A percentile compares a stretch with the other conserved stretches of the same genome.
phyloP scores from a whole-genome alignment of 2,888 invertebrate species.

The Pristionchus entomophagus region DNA sequence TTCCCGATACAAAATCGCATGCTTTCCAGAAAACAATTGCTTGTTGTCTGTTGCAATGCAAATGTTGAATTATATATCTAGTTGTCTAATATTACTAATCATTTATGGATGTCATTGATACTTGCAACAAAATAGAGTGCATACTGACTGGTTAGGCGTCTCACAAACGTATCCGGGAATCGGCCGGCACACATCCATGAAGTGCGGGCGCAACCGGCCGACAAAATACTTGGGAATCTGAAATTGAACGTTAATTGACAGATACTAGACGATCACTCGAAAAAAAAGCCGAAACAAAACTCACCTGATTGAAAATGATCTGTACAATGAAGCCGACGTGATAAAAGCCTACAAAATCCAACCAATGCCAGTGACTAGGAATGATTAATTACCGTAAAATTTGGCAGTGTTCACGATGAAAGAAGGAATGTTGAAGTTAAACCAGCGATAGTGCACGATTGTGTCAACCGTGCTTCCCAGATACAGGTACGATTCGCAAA shows the following conservation, averaged over 20 bases:
- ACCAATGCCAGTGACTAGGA: no score
- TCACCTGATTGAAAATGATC: conserved; percentile 52
- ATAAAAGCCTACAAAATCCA: conserved; percentile 56
- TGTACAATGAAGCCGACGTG: conserved; percentile 63
- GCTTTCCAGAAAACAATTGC: no score
- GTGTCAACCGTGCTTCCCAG: not conserved
- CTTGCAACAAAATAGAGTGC: no score
- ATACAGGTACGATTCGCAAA: conserved; percentile 57
- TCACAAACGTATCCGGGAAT: conserved; percentile 53
- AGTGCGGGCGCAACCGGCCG: conserved; percentile 93
- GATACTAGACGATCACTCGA: no score
- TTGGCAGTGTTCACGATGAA: conserved; percentile 19
- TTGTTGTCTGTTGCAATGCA: no score
- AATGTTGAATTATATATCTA: no score
- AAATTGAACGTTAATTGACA: conserved; percentile 75
- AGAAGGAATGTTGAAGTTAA: not conserved
- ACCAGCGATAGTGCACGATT: not conserved
- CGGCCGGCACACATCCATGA: conserved; percentile 89
- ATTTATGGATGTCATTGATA: no score
- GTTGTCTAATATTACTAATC: no score
- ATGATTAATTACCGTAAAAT: not conserved
- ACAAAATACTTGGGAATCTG: conserved; percentile 93
- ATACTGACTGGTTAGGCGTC: not conserved
- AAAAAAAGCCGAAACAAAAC: not conserved
- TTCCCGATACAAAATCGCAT: no score